Evolutionary conservation across 2,113 vertebrate genomes (phyloP), one percentile per base, ranked within the genome.

Genomic region (Anoura caudifer): DNA sequence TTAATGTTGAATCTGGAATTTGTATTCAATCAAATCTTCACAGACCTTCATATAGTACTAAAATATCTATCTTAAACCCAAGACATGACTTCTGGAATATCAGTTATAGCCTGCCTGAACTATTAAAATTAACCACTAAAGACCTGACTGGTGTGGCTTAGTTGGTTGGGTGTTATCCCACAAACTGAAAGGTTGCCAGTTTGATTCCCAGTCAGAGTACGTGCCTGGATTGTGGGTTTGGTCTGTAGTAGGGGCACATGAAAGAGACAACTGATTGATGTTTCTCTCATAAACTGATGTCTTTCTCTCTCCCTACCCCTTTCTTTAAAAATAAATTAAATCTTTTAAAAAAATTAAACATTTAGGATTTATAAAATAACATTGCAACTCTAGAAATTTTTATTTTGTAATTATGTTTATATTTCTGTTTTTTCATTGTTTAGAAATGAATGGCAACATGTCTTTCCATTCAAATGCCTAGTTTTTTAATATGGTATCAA

Each of bases 1-100:
- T 84, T 83, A 84, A 70, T 80, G 36, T 87, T 87, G 28, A 95
- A 89, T 69, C n/a, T 95, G 94, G 43, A 94, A 76, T n/a, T 90
- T 95, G 76, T 86, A 73, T 41, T 93, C 91, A 93, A 38, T 75
- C 16, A 56, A 2, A 67, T 28, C n/a, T 91, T 76, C 33, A 65
- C 17, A 92, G 80, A 90, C 28, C 41, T 88, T 86, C 38, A 69
- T 80, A 17, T 54, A 13, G 4, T 63, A 76, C 24, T 41, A 63
- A 90, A 88, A 77, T 36, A 19, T 84, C 75, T 95, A 36, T 36
- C 36, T 54, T 33, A 83, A 83, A 24, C 9, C 14, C 50, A 75
- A 76, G 7, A 59, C 47, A 43, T 70, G 20, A 33, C 69, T 90
- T 92, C 77, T 41, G 16, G 16, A 24, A 83, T 97, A 31, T 80